Conservation (phyloP, 1,140 invertebrate genomes). For the Aphis craccivora region DNA sequence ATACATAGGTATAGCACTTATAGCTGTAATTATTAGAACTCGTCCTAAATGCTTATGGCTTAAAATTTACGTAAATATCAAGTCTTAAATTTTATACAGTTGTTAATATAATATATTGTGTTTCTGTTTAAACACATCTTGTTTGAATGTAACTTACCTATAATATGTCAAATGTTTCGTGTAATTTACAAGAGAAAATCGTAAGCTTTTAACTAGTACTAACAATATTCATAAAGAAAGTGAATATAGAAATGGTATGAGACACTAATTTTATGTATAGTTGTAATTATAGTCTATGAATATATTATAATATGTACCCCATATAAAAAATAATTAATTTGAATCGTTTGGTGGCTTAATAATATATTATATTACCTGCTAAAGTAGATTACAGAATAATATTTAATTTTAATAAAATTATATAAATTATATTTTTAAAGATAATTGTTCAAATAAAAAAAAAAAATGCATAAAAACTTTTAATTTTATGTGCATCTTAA, state of each 20-base stretch:
- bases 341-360: not conserved
- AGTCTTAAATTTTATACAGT: not conserved
- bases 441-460: not conserved
- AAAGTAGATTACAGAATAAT: not conserved
- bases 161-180: not conserved
- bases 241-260: not conserved
- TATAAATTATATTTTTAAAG: no score
- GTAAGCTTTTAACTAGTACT: not conserved
- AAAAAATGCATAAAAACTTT: not conserved
- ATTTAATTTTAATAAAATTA: not conserved
- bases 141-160: not conserved
- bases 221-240: not conserved
- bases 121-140: not conserved
- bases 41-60: not conserved
- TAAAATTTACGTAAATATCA: not conserved
- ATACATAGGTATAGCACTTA: not conserved
- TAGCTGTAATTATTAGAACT: not conserved
- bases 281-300: not conserved
- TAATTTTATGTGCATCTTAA: not conserved
- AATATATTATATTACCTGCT: not conserved
- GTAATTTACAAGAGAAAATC: not conserved
- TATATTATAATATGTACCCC: not conserved
- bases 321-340: not conserved
- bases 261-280: not conserved
- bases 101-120: not conserved